phyloP scores from a whole-genome alignment of 2,113 vertebrate genomes.

The Danionella cerebrum region DNA sequence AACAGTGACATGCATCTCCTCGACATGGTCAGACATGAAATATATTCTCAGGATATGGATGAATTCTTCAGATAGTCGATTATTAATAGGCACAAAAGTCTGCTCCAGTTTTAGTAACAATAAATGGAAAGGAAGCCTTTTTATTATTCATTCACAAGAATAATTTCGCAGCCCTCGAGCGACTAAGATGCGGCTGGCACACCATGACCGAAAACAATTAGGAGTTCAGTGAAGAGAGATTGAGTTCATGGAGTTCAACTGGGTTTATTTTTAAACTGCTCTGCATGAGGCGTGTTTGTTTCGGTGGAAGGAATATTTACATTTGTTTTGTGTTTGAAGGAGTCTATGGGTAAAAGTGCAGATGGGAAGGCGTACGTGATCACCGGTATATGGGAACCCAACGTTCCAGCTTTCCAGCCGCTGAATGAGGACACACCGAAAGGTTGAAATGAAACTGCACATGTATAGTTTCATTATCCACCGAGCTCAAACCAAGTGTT shows the following conservation, averaged over 20 bases:
- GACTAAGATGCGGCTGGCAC: neutral
- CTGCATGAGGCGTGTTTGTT: too few species aligned
- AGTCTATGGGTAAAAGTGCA: slow-evolving; percentile 89
- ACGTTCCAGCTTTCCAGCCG: slow-evolving; percentile 74
- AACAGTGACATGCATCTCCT: slow-evolving; percentile 97
- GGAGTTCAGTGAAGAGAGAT: slow-evolving; percentile 12
- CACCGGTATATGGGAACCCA: slow-evolving; percentile 93
- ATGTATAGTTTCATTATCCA: too few species aligned
- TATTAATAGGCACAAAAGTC: neutral
- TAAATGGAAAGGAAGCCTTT: neutral
- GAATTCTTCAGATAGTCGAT: too few species aligned
- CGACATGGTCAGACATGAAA: slow-evolving; percentile 88
- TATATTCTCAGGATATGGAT: neutral
- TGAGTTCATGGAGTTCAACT: neutral
- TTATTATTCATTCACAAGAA: slow-evolving; percentile 33
- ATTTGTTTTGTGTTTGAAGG: slow-evolving; percentile 56
- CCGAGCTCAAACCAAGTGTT: too few species aligned
- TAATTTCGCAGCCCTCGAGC: slow-evolving; percentile 11
- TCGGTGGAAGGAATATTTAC: too few species aligned
- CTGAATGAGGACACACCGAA: slow-evolving; percentile 96
- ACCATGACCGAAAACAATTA: slow-evolving; percentile 15
- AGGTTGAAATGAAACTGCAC: slow-evolving; percentile 59
- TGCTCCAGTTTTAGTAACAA: slow-evolving; percentile 25
- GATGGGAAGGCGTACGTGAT: slow-evolving; percentile 93
- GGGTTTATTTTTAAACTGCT: too few species aligned